Conservation (phyloP, 2,888 invertebrate genomes). For the Eristalinus sepulchralis region DNA sequence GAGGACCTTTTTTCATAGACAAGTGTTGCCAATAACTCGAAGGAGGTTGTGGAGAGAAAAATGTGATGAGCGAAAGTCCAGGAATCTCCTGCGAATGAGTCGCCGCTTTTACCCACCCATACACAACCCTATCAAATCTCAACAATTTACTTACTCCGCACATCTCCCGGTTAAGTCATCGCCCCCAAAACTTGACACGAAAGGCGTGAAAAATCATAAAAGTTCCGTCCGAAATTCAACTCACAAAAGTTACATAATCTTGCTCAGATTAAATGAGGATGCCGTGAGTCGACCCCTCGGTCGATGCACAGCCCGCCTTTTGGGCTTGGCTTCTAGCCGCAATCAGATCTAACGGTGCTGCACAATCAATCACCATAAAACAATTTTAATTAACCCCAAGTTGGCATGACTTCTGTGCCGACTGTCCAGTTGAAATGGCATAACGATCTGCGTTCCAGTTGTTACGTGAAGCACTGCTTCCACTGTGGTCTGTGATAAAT, state of each 20-base stretch:
- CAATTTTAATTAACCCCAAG: slow-evolving; percentile 55
- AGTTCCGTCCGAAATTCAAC: no score
- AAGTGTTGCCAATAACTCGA: no score
- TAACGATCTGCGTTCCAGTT: not conserved
- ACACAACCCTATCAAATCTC: no score
- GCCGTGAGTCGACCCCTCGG: not conserved
- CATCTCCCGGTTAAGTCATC: no score
- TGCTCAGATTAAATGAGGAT: slow-evolving; percentile 20
- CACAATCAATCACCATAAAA: slow-evolving; percentile 48
- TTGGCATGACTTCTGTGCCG: slow-evolving; percentile 31
- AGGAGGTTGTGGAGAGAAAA: no score
- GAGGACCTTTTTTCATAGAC: no score
- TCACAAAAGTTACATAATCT: not conserved
- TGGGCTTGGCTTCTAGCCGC: slow-evolving; percentile 27
- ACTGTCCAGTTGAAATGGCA: not conserved
- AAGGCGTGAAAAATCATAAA: no score
- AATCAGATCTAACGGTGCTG: slow-evolving; percentile 40
- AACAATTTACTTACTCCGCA: no score
- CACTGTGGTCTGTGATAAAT: slow-evolving; percentile 44
- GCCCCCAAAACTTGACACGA: no score
- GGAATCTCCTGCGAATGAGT: no score
- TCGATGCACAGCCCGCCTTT: slow-evolving; percentile 13
- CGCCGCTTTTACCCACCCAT: no score
- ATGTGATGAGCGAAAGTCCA: no score
- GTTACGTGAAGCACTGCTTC: slow-evolving; percentile 12